These are phyloP conservation scores for Manis javanica DNA, from an alignment of 2,797 vertebrate species.

Conservation along the genomic window DNA sequence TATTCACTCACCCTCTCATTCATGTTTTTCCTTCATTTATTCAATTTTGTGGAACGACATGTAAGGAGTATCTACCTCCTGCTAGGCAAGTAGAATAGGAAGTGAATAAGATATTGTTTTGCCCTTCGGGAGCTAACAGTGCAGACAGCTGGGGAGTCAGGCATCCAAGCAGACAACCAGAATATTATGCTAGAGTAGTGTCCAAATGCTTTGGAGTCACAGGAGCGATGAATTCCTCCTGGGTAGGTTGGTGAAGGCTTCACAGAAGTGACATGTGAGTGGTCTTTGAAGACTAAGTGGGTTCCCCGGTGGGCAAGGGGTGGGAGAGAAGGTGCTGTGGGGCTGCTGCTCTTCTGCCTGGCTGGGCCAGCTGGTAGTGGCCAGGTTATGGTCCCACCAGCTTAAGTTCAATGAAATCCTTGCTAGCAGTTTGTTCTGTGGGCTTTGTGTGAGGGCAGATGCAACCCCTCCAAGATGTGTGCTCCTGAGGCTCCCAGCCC, in stretches of 20 bases:
- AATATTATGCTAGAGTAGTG: neutral
- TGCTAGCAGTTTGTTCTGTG: neutral
- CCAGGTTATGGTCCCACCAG: neutral
- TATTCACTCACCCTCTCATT: neutral
- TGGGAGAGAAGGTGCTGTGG: neutral
- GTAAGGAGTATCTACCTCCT: neutral
- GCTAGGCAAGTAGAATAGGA: neutral
- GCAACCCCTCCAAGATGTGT: neutral
- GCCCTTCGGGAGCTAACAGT: neutral
- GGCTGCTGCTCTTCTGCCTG: neutral
- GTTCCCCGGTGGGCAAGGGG: neutral
- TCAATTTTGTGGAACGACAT: neutral
- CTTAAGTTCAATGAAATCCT: neutral
- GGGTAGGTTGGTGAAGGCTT: neutral
- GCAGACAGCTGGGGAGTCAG: neutral
- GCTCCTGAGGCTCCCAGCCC: neutral
- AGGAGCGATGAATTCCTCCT: neutral
- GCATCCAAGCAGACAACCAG: neutral
- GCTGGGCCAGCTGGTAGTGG: neutral
- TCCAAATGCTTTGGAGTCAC: neutral
- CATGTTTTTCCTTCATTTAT: conserved; percentile 28
- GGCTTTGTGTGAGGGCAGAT: neutral
- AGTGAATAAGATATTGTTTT: neutral
- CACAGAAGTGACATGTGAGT: neutral
- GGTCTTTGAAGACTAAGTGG: neutral